phyloP scores from a whole-genome alignment of 2,888 invertebrate species.

The Monochamus alternatus region DNA sequence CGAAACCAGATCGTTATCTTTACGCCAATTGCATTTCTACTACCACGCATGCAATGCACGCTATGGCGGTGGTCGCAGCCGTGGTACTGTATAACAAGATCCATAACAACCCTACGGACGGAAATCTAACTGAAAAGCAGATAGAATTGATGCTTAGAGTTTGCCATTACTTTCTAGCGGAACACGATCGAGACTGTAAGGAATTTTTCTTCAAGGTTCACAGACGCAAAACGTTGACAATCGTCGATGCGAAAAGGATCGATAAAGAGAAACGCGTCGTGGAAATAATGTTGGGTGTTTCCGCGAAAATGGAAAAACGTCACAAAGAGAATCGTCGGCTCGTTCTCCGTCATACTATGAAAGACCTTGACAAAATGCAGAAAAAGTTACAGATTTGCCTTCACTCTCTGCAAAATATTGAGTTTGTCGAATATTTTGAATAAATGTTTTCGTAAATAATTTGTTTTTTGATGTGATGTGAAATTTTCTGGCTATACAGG shows the following conservation, averaged over 20 bases:
- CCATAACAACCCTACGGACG: conserved; percentile 12
- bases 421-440: background rate
- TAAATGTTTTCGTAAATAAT: background rate
- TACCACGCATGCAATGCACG: conserved; percentile 31
- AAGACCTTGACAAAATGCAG: background rate
- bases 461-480: background rate
- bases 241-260: conserved; percentile 39
- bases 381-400: conserved; percentile 6
- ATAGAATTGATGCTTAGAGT: conserved; percentile 40
- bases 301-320: background rate
- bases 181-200: conserved; percentile 14
- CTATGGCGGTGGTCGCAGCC: conserved; percentile 48
- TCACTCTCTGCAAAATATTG: conserved; percentile 4
- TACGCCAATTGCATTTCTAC: conserved; percentile 44
- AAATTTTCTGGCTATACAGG: too few species aligned
- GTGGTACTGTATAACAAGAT: conserved; percentile 40
- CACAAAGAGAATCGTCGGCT: background rate
- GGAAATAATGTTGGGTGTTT: background rate
- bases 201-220: conserved; percentile 45
- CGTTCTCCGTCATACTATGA: background rate
- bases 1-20: conserved; percentile 41
- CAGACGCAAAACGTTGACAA: conserved; percentile 30
- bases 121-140: conserved; percentile 40
- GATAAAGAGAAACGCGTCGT: conserved; percentile 3
- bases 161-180: conserved; percentile 31